Percentiles rank a stretch among this genome's conserved stretches.
phyloP scores from a whole-genome alignment of 1,140 invertebrate species.

The Papilio xuthus region DNA sequence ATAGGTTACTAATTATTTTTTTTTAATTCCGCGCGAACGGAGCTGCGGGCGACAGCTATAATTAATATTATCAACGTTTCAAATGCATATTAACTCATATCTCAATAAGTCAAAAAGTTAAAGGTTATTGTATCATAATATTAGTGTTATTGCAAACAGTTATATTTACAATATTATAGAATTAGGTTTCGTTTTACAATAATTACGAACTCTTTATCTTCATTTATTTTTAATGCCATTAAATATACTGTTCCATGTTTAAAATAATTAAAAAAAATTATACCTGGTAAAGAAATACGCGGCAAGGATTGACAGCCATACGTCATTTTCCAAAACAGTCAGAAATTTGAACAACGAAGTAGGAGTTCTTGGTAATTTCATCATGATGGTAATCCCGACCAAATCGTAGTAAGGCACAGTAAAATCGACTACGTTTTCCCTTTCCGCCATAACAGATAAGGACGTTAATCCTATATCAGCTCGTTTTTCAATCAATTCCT shows the following conservation, averaged over 20 bases:
- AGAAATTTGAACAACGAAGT: constrained; percentile 98
- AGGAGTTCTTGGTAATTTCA: constrained; percentile 89
- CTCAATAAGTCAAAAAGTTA: constrained; percentile 23
- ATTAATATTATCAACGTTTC: neutral
- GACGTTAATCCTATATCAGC: constrained; percentile 95
- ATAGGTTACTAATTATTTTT: neutral
- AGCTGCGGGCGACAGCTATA: no score
- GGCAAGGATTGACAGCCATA: constrained; percentile 97
- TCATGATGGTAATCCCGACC: constrained; percentile 96
- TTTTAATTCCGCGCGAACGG: no score
- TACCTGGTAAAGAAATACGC: constrained; percentile 97
- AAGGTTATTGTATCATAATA: constrained; percentile 10
- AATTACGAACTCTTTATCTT: neutral
- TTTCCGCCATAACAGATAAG: constrained; percentile 95
- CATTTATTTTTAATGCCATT: neutral
- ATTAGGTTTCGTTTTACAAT: neutral
- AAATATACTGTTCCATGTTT: neutral
- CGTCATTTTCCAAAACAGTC: constrained; percentile 96
- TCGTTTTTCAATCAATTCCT: constrained; percentile 93
- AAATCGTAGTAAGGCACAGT: constrained; percentile 98
- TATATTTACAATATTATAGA: neutral
- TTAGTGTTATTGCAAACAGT: neutral
- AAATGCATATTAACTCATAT: neutral
- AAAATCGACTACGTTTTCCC: constrained; percentile 97
- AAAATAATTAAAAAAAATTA: constrained; percentile 44